Evolutionary conservation across 1,140 invertebrate genomes (phyloP).

Genomic region (Thaumatotibia leucotreta): DNA sequence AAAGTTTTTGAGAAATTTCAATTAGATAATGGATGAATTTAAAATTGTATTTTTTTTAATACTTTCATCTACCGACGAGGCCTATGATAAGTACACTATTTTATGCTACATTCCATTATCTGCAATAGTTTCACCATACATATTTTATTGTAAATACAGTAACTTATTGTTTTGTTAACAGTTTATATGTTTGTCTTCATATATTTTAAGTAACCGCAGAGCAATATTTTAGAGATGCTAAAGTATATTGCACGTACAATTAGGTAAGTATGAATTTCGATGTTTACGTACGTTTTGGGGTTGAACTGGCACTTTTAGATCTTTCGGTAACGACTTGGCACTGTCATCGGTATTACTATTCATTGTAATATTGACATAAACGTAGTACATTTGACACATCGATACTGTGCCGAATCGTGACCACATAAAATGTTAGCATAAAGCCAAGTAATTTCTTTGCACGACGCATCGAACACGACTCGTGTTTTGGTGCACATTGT

Average conservation of each 20-base stretch:
- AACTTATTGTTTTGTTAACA: conserved; percentile 19
- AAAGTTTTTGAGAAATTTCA: too few relatives aligned
- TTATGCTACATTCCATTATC: conserved; percentile 31
- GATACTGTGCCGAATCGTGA: background rate
- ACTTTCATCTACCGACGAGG: background rate
- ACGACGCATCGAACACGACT: background rate
- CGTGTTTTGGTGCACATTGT: conserved; percentile 24
- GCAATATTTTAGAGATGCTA: conserved; percentile 25
- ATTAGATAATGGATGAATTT: background rate
- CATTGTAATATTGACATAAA: too few relatives aligned
- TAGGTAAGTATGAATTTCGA: background rate
- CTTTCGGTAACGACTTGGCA: background rate
- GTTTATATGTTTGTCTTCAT: conserved; percentile 31
- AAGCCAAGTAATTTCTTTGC: background rate
- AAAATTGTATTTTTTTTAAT: background rate
- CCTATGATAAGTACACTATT: background rate
- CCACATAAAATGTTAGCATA: background rate
- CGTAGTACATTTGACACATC: background rate
- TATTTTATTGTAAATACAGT: conserved; percentile 21
- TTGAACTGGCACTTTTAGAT: background rate
- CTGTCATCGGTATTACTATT: background rate
- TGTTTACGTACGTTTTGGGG: background rate
- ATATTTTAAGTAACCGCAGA: conserved; percentile 27
- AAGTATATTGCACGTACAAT: background rate
- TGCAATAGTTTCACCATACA: conserved; percentile 30